A percentile compares a stretch with the other conserved stretches of the same genome.
phyloP scores from a whole-genome alignment of 2,888 invertebrate species.

The Acanthosepion esculentum region DNA sequence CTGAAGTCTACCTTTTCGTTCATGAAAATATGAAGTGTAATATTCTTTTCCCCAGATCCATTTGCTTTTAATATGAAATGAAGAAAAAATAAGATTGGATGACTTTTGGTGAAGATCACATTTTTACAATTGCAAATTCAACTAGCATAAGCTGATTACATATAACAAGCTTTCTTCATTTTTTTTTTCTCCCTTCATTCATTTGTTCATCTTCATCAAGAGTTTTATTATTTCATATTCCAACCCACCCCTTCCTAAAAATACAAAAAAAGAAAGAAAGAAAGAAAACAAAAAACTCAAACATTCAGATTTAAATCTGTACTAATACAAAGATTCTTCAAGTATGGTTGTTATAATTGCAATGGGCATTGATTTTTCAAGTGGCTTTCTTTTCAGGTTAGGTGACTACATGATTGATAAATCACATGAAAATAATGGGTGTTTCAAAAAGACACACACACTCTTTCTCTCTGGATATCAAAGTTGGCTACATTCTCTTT shows the following conservation, averaged over 20 bases:
- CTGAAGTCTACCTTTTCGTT: background rate
- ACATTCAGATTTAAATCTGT: conserved; percentile 1
- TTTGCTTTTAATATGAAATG: conserved; percentile 6
- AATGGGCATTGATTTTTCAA: too few species aligned
- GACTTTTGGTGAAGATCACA: background rate
- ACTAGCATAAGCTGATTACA: conserved; percentile 11
- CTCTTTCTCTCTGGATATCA: too few species aligned
- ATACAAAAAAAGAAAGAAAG: background rate
- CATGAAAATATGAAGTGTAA: conserved; percentile 33
- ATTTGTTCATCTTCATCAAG: background rate
- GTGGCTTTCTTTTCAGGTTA: too few species aligned
- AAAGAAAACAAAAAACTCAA: background rate
- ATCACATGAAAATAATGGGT: too few species aligned
- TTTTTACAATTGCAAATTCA: conserved; percentile 33
- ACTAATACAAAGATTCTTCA: background rate
- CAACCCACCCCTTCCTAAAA: background rate
- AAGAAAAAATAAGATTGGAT: background rate
- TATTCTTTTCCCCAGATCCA: background rate
- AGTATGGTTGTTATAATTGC: too few species aligned
- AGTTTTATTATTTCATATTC: too few species aligned
- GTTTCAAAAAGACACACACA: too few species aligned
- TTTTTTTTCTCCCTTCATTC: background rate
- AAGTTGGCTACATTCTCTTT: too few species aligned
- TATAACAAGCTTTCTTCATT: background rate
- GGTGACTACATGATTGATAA: too few species aligned